These are phyloP conservation scores for Creontiades dilutus DNA, from an alignment of 2,888 invertebrate species.

Conservation along the genomic window DNA sequence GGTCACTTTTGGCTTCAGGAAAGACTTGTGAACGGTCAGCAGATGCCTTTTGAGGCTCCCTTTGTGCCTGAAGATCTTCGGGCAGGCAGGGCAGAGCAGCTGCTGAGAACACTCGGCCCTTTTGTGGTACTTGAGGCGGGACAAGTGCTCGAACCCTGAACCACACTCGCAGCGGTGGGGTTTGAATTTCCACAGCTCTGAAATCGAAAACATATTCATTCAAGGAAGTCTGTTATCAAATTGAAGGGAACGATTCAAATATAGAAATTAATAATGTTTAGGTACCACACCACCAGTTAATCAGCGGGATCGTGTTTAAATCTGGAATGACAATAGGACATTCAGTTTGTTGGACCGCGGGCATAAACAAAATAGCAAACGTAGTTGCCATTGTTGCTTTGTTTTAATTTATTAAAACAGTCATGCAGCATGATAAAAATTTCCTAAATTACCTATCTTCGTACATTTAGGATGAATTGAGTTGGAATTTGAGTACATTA, in stretches of 20 bases:
- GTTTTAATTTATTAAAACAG: too few species aligned
- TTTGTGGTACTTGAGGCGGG: constrained; percentile 62
- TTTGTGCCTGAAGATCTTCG: constrained; percentile 40
- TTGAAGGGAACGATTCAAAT: background rate
- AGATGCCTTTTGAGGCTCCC: constrained; percentile 51
- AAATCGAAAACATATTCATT: background rate
- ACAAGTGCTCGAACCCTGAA: constrained; percentile 50
- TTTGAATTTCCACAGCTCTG: constrained; percentile 30
- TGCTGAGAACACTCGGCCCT: constrained; percentile 58
- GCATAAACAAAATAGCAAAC: too few species aligned
- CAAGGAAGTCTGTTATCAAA: background rate
- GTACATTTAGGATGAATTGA: too few species aligned
- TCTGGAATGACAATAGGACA: too few species aligned
- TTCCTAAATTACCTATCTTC: too few species aligned
- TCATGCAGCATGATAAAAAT: too few species aligned
- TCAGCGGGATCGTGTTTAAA: too few species aligned
- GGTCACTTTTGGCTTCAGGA: background rate
- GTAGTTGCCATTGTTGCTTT: too few species aligned
- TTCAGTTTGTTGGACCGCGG: too few species aligned
- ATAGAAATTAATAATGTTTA: background rate
- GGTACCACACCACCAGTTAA: too few species aligned
- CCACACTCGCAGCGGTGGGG: constrained; percentile 66
- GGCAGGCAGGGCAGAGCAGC: constrained; percentile 51
- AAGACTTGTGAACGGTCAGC: constrained; percentile 41
- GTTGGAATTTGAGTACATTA: too few species aligned